phyloP scores from a whole-genome alignment of 2,113 vertebrate species.

The Oryzias javanicus region DNA sequence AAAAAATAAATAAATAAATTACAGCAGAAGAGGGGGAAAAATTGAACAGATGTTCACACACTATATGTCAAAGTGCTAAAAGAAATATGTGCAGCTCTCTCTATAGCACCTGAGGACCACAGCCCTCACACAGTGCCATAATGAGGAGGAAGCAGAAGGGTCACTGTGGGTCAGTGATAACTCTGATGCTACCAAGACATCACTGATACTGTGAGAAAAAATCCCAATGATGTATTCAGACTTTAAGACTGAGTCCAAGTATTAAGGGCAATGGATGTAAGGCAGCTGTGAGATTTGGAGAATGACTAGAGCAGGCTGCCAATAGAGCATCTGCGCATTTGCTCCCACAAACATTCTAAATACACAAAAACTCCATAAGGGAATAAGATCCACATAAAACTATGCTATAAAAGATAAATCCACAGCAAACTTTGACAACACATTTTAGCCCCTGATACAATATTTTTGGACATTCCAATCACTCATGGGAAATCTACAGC shows the following conservation, averaged over 20 bases:
- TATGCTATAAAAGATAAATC: background rate
- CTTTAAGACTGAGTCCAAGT: slow-evolving; percentile 26
- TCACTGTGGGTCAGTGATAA: slow-evolving; percentile 50
- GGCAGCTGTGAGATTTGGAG: slow-evolving; percentile 26
- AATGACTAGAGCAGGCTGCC: slow-evolving; percentile 23
- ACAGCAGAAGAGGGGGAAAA: slow-evolving; percentile 17
- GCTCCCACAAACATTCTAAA: background rate
- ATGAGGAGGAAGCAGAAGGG: slow-evolving; percentile 41
- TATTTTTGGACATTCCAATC: slow-evolving; percentile 5
- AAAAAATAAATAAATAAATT: background rate
- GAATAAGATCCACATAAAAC: slow-evolving; percentile 7
- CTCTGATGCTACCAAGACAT: slow-evolving; percentile 24
- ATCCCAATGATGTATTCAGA: slow-evolving; percentile 1
- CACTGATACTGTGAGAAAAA: no score
- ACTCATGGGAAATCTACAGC: slow-evolving; percentile 12
- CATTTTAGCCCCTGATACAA: background rate
- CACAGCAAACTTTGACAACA: slow-evolving; percentile 12
- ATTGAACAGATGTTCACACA: background rate
- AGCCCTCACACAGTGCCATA: slow-evolving; percentile 1
- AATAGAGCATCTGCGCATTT: slow-evolving; percentile 1
- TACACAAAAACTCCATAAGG: background rate
- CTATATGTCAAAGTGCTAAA: slow-evolving; percentile 2
- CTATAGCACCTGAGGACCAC: no score
- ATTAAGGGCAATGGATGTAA: slow-evolving; percentile 8
- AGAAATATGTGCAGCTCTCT: background rate